Evolutionary conservation across 2,113 vertebrate species (phyloP).

Genomic region (Cettia cetti): DNA sequence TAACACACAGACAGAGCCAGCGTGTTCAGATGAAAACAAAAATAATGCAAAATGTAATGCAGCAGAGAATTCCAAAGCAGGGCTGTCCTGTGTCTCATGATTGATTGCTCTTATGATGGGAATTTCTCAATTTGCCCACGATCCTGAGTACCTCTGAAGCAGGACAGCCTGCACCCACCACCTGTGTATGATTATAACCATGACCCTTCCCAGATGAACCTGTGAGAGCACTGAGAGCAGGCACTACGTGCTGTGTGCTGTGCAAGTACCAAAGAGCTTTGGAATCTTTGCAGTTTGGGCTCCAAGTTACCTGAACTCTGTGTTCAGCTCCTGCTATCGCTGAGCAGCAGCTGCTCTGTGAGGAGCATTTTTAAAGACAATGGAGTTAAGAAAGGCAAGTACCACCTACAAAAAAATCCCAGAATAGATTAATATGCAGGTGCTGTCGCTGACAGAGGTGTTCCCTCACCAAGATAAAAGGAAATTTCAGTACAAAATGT

Average conservation of each 20-base stretch:
- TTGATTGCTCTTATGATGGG: accelerated
- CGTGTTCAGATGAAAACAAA: neutral
- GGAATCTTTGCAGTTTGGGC: neutral
- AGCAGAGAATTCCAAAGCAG: neutral
- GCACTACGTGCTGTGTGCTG: accelerated
- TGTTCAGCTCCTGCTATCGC: accelerated
- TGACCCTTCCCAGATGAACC: accelerated
- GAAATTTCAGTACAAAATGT: neutral
- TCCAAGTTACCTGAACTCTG: neutral
- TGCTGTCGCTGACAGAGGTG: neutral
- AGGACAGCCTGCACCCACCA: neutral
- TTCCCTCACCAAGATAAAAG: neutral
- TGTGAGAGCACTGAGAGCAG: neutral
- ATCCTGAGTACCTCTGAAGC: neutral
- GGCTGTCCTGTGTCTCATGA: neutral
- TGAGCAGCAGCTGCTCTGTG: neutral
- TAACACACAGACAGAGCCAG: neutral
- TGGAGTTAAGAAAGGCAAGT: neutral
- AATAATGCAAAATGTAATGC: accelerated
- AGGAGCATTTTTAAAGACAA: neutral
- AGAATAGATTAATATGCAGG: neutral
- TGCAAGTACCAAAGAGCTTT: neutral
- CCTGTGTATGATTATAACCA: accelerated
- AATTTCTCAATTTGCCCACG: neutral
- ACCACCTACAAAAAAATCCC: neutral